phyloP scores from a whole-genome alignment of 2,888 invertebrate genomes.

The Ormyrus rosae region DNA sequence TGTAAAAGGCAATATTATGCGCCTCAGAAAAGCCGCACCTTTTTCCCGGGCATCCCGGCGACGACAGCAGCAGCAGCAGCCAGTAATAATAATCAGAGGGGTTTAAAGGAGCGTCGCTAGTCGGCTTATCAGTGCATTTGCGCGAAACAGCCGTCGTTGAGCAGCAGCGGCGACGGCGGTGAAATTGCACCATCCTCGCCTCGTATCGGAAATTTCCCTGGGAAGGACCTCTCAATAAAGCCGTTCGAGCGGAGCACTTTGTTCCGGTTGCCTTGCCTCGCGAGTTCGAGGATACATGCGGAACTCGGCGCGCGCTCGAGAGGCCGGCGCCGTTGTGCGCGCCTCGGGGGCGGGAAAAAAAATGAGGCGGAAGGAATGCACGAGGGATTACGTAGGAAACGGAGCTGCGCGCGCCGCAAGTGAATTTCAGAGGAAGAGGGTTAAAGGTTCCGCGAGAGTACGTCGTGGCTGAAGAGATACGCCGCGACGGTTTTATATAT shows the following conservation, averaged over 20 bases:
- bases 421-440: too few species aligned
- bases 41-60: too few species aligned
- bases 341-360: neutral
- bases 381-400: neutral
- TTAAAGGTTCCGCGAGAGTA: neutral
- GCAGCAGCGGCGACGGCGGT: neutral
- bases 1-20: too few species aligned
- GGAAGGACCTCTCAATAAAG: constrained; percentile 31
- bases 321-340: neutral
- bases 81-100: neutral
- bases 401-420: neutral
- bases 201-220: constrained; percentile 33
- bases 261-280: constrained; percentile 12
- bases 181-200: constrained; percentile 13
- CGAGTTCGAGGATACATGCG: neutral
- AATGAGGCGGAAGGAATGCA: constrained; percentile 9
- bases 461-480: neutral
- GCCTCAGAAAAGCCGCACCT: too few species aligned
- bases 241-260: constrained; percentile 42
- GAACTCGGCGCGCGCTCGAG: neutral
- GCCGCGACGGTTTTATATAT: too few species aligned
- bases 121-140: constrained; percentile 37
- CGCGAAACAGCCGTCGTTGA: constrained; percentile 34
- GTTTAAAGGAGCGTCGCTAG: too few species aligned
- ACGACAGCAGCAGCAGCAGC: neutral